These are phyloP conservation scores for Sicus ferrugineus DNA, from an alignment of 2,888 invertebrate species.

Conservation along the genomic window DNA sequence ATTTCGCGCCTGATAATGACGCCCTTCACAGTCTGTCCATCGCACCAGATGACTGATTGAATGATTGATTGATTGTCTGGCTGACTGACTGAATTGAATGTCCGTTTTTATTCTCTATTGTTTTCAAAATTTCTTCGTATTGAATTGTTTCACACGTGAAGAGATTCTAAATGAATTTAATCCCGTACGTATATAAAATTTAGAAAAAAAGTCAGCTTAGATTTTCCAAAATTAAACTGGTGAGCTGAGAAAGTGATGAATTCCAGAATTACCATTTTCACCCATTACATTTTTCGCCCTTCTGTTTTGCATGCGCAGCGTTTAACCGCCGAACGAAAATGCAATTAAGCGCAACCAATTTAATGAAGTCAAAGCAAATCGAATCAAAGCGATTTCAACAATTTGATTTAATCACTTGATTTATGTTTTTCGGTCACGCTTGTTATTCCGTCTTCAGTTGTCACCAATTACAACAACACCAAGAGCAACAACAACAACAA, in stretches of 20 bases:
- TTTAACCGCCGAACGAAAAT: not conserved
- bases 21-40: conserved; percentile 12
- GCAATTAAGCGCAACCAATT: conserved; percentile 4
- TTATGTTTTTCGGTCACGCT: conserved; percentile 6
- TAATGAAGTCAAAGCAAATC: conserved; percentile 1
- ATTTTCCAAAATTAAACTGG: not conserved
- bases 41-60: conserved; percentile 39
- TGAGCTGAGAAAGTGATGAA: not conserved
- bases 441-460: not conserved
- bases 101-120: conserved; percentile 28
- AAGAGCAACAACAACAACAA: not conserved
- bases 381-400: conserved; percentile 10
- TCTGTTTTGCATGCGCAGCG: not conserved
- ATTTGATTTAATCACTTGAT: conserved; percentile 27
- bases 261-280: not conserved
- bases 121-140: conserved; percentile 30
- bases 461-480: conserved; percentile 2
- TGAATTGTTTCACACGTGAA: conserved; percentile 14
- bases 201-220: not conserved
- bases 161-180: not conserved
- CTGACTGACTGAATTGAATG: no score
- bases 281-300: not conserved
- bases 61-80: conserved; percentile 46
- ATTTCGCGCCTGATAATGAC: conserved; percentile 43
- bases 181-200: not conserved